Evolutionary conservation across 2,888 invertebrate genomes (phyloP), one percentile per base, ranked within the genome.

Genomic region (Agrotis puta): DNA sequence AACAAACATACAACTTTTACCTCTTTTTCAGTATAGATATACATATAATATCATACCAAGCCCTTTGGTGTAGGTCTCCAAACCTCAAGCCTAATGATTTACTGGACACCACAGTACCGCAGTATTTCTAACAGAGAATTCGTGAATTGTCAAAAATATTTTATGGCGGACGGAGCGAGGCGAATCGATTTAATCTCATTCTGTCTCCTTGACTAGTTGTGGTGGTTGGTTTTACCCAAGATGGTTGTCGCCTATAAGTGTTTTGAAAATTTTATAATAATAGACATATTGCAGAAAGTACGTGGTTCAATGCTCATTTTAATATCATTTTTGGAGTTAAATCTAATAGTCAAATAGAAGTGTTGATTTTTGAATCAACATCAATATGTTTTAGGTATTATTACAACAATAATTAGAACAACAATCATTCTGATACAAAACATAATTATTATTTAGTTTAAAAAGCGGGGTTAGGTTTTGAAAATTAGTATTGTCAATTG

Each of bases 171-270:
- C 88, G 87, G 11, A 2, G 89, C 88, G 90, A 89, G 92, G 81
- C 95, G 92, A 95, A 95, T 95, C 93, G 92, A 90, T 92, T 93
- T 92, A 90, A 92, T 93, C 90, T 91, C 91, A 91, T 94, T 92
- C 89, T 89, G 91, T 91, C 79, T 82, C 84, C 75, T 82, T 82
- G 74, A 87, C 84, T 84, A 84, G 72, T 80, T 71, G 11, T 20
- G 62, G 47, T 51, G 43, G 54, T 16, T 59, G 77, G 75, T 1
- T 77, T 68, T 70, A 73, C 64, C 64, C 45, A 50, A 53, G 50
- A 48, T 33, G 13, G 13, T 39, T 58, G 20, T 14, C 11, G 5
- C 24, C 6, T 47, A 13, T 27, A 27, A 16, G 11, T 27, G 53
- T 27, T 0, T 54, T n/a, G 33, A 13, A 13, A 13, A 13, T 27